A percentile compares a stretch with the other conserved stretches of the same genome.
Evolutionary conservation across 64 coral and sea anemone species (phyloP).

Genomic region (Acropora tenuis): DNA sequence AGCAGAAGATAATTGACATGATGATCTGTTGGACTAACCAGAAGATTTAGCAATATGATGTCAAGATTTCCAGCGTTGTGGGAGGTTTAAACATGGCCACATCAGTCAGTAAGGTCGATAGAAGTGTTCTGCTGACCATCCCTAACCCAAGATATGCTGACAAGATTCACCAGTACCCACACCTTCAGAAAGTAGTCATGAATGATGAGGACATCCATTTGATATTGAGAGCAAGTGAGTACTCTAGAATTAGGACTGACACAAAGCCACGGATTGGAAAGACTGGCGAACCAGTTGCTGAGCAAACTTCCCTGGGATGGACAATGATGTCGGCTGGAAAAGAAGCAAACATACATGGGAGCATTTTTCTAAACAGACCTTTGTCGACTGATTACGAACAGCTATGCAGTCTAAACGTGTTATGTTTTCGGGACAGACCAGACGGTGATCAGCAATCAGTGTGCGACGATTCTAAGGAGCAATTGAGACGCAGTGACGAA

Average conservation of each 20-base stretch:
- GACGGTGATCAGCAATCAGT: conserved; percentile 48
- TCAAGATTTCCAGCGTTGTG: background rate
- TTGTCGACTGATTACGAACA: conserved; percentile 43
- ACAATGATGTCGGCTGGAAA: conserved; percentile 50
- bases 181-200: conserved; percentile 45
- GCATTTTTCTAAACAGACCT: background rate
- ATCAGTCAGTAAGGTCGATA: conserved; percentile 39
- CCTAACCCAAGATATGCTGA: conserved; percentile 47
- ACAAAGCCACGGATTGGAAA: conserved; percentile 51
- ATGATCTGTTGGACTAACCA: conserved; percentile 61
- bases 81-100: conserved; percentile 48
- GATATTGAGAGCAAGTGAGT: conserved; percentile 72
- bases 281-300: conserved; percentile 46
- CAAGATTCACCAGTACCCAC: background rate
- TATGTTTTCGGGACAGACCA: conserved; percentile 49
- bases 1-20: conserved; percentile 58
- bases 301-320: conserved; percentile 63
- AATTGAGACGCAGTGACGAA: conserved; percentile 37
- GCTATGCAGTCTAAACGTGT: conserved; percentile 53
- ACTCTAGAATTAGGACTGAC: conserved; percentile 49
- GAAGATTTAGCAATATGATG: conserved; percentile 4
- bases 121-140: conserved; percentile 24
- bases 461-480: conserved; percentile 53
- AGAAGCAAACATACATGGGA: background rate
- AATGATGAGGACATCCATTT: conserved; percentile 64